Conservation (phyloP, 2,888 invertebrate species). For the Tenthredo scrophulariae region DNA sequence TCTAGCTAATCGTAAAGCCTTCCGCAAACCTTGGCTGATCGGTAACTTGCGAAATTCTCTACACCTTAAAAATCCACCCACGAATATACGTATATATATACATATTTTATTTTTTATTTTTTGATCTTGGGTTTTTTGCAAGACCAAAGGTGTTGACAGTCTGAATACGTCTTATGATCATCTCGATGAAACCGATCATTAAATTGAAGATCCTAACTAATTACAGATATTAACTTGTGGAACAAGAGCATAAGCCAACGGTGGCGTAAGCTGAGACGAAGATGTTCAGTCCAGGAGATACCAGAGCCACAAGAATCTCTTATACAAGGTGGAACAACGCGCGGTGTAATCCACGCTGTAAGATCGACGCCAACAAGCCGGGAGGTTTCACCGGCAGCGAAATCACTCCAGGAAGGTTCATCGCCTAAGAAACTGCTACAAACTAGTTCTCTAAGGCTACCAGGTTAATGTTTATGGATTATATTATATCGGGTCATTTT, state of each 20-base stretch:
- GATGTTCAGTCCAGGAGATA: conserved; percentile 81
- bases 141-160: background rate
- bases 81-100: no score
- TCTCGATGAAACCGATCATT: background rate
- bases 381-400: conserved; percentile 74
- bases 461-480: conserved; percentile 67
- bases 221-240: conserved; percentile 85
- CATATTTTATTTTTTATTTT: background rate
- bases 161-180: background rate
- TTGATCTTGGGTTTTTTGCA: background rate
- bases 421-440: conserved; percentile 73
- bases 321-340: conserved; percentile 77
- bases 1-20: background rate
- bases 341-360: conserved; percentile 69
- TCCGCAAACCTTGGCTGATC: background rate
- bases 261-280: conserved; percentile 86
- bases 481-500: background rate
- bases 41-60: background rate
- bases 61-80: background rate
- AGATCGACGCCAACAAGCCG: conserved; percentile 74
- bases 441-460: conserved; percentile 78
- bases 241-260: conserved; percentile 88
- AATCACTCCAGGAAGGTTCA: conserved; percentile 70
- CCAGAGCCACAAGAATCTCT: conserved; percentile 80
- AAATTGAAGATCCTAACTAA: background rate